Evolutionary conservation across 1,140 invertebrate species (phyloP), one percentile per base, ranked within the genome.

Genomic region (Popillia japonica): DNA sequence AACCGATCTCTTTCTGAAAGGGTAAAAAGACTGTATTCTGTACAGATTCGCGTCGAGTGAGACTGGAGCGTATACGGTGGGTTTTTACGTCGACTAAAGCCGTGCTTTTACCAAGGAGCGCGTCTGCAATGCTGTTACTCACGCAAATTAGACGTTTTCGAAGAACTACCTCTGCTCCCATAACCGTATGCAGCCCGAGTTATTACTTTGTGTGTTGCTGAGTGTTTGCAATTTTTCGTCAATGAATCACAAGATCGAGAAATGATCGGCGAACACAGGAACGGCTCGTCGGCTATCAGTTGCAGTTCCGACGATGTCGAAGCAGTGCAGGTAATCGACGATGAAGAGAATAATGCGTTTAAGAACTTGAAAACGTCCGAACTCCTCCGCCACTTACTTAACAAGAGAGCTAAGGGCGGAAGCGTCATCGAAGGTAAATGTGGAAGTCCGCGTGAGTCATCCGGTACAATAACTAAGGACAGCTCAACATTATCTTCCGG

Each of bases 311-410:
- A 68, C 61, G 61, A 68, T 9, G 61, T 27, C 4, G 61, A 8
- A 68, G 20, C 20, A 3, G 6, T 10, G 61, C 20, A 68, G 61
- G 44, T 17, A 17, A 68, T 7, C 61, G 27, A n/a, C 61, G 59
- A 20, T 61, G 59, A 17, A 8, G 61, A 68, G 22, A 68, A 68
- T 14, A 20, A 23, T 10, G 22, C 61, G 20, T 79, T 81, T 74
- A 68, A 79, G 23, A 78, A 79, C 64, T 55, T 81, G 40, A 80
- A 72, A 14, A 78, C 80, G 20, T 78, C 78, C 10, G 80, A 81
- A 77, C 75, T 81, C 40, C 76, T 81, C 10, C 79, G 77, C 14
- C 77, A 79, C 78, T 40, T 81, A 41, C 61, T 81, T 11, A 78
- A 64, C 64, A 61, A 40, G 68, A 73, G 48, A n/a, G 48, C 10